Conservation (phyloP, 2,113 vertebrate genomes). For the Hemibagrus wyckioides region DNA sequence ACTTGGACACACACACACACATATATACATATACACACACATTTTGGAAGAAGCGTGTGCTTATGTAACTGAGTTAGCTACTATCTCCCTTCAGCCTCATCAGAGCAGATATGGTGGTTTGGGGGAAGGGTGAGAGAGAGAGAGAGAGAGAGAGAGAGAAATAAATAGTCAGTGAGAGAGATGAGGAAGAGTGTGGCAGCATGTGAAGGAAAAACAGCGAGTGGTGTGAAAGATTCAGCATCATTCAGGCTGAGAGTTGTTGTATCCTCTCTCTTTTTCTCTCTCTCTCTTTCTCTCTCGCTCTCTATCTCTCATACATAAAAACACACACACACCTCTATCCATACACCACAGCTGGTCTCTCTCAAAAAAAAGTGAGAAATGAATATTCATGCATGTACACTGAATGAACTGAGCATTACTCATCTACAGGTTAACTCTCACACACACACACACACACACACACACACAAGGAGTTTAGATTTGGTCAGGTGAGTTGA, state of each 20-base stretch:
- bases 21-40: constrained; percentile 10
- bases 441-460: not conserved
- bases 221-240: constrained; percentile 4
- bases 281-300: not conserved
- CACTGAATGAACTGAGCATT: not conserved
- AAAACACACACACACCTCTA: not conserved
- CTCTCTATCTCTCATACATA: not conserved
- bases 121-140: not conserved
- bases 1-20: not conserved
- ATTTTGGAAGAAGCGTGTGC: not conserved
- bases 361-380: not conserved
- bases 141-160: not conserved
- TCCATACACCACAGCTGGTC: not conserved
- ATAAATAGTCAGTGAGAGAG: not conserved
- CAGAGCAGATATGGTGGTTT: not conserved
- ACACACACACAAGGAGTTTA: not conserved
- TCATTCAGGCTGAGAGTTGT: not conserved
- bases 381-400: not conserved
- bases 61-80: constrained; percentile 37
- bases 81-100: constrained; percentile 16
- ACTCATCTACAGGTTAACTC: not conserved
- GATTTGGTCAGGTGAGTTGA: not conserved
- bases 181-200: not conserved
- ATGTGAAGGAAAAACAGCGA: not conserved
- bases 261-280: not conserved